These are phyloP conservation scores for Pseudococcus longispinus DNA, from an alignment of 2,888 invertebrate species.

Conservation along the genomic window DNA sequence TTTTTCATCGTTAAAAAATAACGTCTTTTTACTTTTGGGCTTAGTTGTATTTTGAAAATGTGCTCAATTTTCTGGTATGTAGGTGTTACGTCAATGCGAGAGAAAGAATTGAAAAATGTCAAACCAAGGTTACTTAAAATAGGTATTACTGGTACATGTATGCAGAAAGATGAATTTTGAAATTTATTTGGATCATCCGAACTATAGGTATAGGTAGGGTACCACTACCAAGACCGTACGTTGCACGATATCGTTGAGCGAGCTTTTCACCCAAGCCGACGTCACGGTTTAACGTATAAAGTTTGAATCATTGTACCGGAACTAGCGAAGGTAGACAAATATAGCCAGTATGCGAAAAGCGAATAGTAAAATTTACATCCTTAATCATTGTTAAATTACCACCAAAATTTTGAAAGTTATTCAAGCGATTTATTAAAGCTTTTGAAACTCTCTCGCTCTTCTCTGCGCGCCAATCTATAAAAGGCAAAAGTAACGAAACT, in stretches of 20 bases:
- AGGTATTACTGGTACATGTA: neutral
- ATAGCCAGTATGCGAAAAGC: neutral
- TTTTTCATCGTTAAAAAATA: too few relatives aligned
- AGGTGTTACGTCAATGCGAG: too few relatives aligned
- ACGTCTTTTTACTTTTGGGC: too few relatives aligned
- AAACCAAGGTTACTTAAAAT: too few relatives aligned
- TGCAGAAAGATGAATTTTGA: neutral
- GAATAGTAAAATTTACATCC: conserved; percentile 43
- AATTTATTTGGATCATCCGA: neutral
- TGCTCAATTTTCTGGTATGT: too few relatives aligned
- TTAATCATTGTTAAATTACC: conserved; percentile 46
- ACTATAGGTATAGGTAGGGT: neutral
- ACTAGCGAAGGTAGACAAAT: conserved; percentile 6
- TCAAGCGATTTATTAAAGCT: conserved; percentile 46
- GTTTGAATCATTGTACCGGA: conserved; percentile 41
- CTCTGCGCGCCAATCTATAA: neutral
- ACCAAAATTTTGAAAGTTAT: conserved; percentile 44
- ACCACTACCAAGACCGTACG: neutral
- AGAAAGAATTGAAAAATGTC: too few relatives aligned
- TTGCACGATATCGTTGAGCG: neutral
- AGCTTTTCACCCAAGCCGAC: neutral
- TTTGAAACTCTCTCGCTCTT: conserved; percentile 7
- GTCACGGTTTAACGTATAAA: neutral
- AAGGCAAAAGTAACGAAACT: conserved; percentile 21
- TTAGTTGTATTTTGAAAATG: too few relatives aligned